Evolutionary conservation across 2,797 vertebrate genomes (phyloP).

Genomic region (Hirundo rustica): DNA sequence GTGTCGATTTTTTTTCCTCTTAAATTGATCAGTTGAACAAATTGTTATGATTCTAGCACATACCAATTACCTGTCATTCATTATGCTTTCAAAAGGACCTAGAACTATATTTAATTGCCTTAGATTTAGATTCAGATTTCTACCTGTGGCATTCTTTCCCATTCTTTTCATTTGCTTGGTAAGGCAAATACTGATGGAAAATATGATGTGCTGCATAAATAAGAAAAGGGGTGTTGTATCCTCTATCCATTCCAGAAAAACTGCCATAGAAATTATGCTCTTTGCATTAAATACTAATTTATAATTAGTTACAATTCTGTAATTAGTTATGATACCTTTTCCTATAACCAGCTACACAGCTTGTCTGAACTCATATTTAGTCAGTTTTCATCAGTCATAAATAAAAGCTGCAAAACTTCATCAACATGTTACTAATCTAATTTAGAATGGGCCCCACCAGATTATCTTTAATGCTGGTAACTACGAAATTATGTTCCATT

Average conservation of each 20-base stretch:
- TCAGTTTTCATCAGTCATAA: background rate
- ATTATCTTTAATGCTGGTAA: background rate
- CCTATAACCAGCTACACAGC: background rate
- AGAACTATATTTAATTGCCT: background rate
- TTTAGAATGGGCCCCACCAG: background rate
- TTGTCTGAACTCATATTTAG: background rate
- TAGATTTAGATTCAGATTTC: background rate
- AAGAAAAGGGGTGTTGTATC: background rate
- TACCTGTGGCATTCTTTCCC: background rate
- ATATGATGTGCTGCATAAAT: background rate
- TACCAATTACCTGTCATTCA: background rate
- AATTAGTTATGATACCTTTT: background rate
- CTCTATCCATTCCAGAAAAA: background rate
- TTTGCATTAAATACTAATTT: background rate
- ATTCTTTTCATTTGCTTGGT: background rate
- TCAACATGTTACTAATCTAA: background rate
- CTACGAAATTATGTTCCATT: background rate
- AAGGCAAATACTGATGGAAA: background rate
- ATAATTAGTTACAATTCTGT: background rate
- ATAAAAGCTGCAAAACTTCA: background rate
- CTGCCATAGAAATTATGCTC: background rate
- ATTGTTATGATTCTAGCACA: background rate
- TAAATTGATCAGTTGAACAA: background rate
- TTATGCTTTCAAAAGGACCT: background rate
- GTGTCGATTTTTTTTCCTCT: background rate